Evolutionary conservation across 1,140 invertebrate genomes (phyloP).

Genomic region (Zaprionus gabonicus): DNA sequence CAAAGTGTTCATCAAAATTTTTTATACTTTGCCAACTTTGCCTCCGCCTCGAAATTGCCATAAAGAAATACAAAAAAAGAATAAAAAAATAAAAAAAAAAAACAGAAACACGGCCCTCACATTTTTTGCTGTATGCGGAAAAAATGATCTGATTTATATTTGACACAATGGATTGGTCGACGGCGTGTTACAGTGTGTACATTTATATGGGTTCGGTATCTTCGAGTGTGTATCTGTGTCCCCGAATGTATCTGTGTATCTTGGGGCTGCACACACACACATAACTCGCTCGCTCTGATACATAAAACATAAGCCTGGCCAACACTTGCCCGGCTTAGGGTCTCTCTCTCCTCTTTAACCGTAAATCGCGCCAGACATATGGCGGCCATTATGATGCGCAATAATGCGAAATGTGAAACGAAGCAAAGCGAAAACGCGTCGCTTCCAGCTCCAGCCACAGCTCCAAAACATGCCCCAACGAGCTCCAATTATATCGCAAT

Average conservation of each 20-base stretch:
- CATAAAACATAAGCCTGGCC: constrained; percentile 77
- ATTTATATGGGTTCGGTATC: constrained; percentile 22
- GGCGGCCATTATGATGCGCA: constrained; percentile 78
- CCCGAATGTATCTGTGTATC: constrained; percentile 8
- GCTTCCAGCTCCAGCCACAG: constrained; percentile 31
- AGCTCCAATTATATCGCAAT: constrained; percentile 79
- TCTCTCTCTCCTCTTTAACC: constrained; percentile 9
- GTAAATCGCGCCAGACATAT: constrained; percentile 66
- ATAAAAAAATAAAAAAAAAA: neutral
- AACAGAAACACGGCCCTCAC: neutral
- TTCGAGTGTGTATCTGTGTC: neutral
- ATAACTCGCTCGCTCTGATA: constrained; percentile 68
- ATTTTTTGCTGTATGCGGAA: constrained; percentile 48
- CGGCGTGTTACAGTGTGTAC: constrained; percentile 51
- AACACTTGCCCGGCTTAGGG: constrained; percentile 22
- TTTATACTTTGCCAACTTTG: constrained; percentile 44
- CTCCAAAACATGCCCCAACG: constrained; percentile 3
- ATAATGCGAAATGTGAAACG: constrained; percentile 71
- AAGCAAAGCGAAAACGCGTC: constrained; percentile 20
- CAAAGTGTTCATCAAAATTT: constrained; percentile 80
- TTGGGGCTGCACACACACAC: constrained; percentile 33
- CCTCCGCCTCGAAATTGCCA: constrained; percentile 64
- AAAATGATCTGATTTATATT: constrained; percentile 84
- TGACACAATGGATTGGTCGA: constrained; percentile 77
- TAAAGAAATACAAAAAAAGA: constrained; percentile 54